Evolutionary conservation across 1,140 invertebrate genomes (phyloP).

Genomic region (Choristoneura fumiferana): DNA sequence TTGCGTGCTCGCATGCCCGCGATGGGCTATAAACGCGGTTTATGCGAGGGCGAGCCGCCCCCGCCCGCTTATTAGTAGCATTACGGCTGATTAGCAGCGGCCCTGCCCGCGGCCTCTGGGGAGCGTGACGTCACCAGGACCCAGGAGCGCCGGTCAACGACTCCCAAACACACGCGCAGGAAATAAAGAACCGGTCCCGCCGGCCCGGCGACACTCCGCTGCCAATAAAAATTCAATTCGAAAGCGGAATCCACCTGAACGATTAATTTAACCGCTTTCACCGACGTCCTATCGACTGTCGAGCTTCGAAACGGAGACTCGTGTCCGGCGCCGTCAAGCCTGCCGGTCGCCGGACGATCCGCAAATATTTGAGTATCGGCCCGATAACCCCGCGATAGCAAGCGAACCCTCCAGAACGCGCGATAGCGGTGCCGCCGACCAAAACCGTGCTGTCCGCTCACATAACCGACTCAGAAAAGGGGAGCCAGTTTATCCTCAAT

Average conservation of each 20-base stretch:
- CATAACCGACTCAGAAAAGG: no score
- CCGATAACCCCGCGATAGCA: neutral
- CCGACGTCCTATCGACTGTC: slow-evolving; percentile 33
- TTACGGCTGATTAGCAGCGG: slow-evolving; percentile 45
- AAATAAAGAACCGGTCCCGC: slow-evolving; percentile 69
- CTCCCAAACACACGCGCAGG: slow-evolving; percentile 71
- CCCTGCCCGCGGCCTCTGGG: slow-evolving; percentile 38
- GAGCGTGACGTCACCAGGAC: slow-evolving; percentile 42
- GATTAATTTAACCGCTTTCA: slow-evolving; percentile 62
- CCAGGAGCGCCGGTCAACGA: slow-evolving; percentile 58
- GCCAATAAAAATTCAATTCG: slow-evolving; percentile 67
- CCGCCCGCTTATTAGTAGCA: slow-evolving; percentile 51
- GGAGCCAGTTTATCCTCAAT: slow-evolving; percentile 17
- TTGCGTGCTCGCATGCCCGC: slow-evolving; percentile 30
- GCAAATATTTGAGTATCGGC: slow-evolving; percentile 24
- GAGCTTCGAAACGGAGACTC: slow-evolving; percentile 18
- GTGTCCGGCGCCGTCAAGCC: neutral
- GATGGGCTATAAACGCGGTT: slow-evolving; percentile 42
- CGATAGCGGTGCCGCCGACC: no score
- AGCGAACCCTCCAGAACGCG: no score
- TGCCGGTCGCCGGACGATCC: neutral
- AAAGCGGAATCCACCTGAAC: slow-evolving; percentile 67
- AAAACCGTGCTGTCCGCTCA: no score
- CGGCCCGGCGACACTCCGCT: slow-evolving; percentile 48
- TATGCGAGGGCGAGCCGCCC: slow-evolving; percentile 41